Evolutionary conservation across 2,113 vertebrate species (phyloP), one percentile per base, ranked within the genome.

Genomic region (Plectropomus leopardus): DNA sequence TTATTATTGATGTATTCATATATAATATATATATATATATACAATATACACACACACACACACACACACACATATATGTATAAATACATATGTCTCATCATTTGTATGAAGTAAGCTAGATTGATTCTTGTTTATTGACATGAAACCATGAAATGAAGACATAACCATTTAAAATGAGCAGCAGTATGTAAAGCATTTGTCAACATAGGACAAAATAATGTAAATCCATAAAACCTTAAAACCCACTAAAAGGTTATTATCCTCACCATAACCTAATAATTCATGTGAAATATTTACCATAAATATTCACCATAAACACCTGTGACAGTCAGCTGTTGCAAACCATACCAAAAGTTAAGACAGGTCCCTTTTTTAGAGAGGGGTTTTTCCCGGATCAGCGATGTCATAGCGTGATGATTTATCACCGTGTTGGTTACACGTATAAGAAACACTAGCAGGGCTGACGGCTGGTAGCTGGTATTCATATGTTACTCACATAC

Each of bases 381-480:
- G 23, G 32, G 60, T 76, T 40, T 57, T 64, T 68, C 54, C 7
- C 5, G 6, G 55, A 66, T 53, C 70, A 17, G 21, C 7, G 1
- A 19, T 78, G 88, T 88, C 85, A 77, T 9, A 32, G 72, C 76
- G 59, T 53, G 76, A 77, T 66, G 59, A 88, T 89, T 92, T 88
- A 88, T 53, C 28, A 3, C 69, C 10, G 85, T 71, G 67, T 77
- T 36, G 74, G 65, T 72, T 84, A 75, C 88, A 36, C 55, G 14
- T 45, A 11, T 28, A 13, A 60, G 83, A 84, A 77, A 86, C 79
- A 58, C 51, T 23, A 87, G 53, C 44, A 74, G 28, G 66, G 24
- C 65, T 63, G 36, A 16, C n/a, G 70, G 55, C 26, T 36, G 65
- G 66, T 51, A 58, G 19, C 48, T 9, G 8, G n/a, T 53, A 57